Percentiles rank a stretch among this genome's conserved stretches.
phyloP scores from a whole-genome alignment of 2,797 vertebrate genomes.

The Pangasius macronema region DNA sequence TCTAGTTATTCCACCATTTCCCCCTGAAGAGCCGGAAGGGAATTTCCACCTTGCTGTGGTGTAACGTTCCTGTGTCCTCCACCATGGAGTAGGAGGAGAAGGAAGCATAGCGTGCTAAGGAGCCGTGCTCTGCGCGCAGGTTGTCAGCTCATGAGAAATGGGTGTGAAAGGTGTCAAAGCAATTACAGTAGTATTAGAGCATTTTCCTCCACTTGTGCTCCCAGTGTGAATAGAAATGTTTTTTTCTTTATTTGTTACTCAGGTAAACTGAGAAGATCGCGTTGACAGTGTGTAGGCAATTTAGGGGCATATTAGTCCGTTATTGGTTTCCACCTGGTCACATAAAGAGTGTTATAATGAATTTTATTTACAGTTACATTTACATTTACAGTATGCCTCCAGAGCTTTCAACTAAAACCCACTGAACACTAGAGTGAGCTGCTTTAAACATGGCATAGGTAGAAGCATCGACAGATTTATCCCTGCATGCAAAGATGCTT shows the following conservation, averaged over 20 bases:
- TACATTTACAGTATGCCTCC: not conserved
- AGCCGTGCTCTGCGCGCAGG: constrained; percentile 32
- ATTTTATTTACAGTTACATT: no score
- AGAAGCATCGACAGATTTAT: not conserved
- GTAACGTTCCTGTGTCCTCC: constrained; percentile 21
- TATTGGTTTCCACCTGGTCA: constrained; percentile 34
- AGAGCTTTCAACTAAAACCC: not conserved
- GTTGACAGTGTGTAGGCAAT: constrained; percentile 35
- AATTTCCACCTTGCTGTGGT: constrained; percentile 34
- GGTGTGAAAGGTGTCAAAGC: constrained; percentile 72
- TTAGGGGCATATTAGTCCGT: constrained; percentile 11
- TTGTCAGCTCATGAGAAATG: constrained; percentile 50
- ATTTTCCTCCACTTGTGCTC: constrained; percentile 66
- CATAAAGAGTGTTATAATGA: not conserved
- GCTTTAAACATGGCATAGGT: not conserved
- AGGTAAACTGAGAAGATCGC: constrained; percentile 53
- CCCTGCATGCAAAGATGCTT: constrained; percentile 6
- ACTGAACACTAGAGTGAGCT: constrained; percentile 5
- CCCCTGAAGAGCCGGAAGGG: constrained; percentile 19
- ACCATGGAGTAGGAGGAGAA: constrained; percentile 3
- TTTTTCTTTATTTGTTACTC: constrained; percentile 57
- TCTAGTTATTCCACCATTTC: constrained; percentile 19
- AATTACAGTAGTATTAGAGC: constrained; percentile 72
- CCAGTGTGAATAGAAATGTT: constrained; percentile 66
- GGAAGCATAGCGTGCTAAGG: constrained; percentile 43